phyloP scores from a whole-genome alignment of 2,797 vertebrate species.

The Micromesistius poutassou region DNA sequence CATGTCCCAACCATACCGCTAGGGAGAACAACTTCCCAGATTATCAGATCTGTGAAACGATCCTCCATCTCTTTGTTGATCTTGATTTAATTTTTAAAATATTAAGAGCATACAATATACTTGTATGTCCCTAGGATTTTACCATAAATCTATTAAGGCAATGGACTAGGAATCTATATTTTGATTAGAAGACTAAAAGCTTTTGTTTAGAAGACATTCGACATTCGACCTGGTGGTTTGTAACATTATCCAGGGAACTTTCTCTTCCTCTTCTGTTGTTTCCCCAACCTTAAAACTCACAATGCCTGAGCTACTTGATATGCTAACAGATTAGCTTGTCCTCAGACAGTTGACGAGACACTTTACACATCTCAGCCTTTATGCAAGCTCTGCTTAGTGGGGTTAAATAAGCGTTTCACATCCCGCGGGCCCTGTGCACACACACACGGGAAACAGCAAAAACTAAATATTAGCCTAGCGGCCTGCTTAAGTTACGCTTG shows the following conservation, averaged over 20 bases:
- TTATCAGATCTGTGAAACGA: too few species aligned
- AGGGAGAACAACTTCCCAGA: too few species aligned
- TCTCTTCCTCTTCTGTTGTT: conserved; percentile 23
- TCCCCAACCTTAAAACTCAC: conserved; percentile 28
- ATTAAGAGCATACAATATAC: too few species aligned
- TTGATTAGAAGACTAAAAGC: too few species aligned
- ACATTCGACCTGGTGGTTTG: not conserved
- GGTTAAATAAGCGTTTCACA: conserved; percentile 39
- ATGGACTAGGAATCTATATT: not conserved
- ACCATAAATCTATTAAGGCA: too few species aligned
- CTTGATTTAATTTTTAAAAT: too few species aligned
- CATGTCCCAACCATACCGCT: too few species aligned
- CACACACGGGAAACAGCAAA: not conserved
- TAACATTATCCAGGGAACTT: not conserved
- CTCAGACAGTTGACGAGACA: conserved; percentile 18
- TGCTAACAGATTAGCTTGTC: conserved; percentile 47
- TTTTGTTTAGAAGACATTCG: too few species aligned
- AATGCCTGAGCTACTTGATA: conserved; percentile 33
- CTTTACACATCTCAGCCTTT: conserved; percentile 64
- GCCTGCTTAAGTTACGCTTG: not conserved
- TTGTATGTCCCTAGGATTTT: too few species aligned
- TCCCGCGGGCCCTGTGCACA: conserved; percentile 22
- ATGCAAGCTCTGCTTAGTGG: conserved; percentile 59
- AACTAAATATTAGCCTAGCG: not conserved
- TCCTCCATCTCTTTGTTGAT: too few species aligned